phyloP scores from a whole-genome alignment of 2,113 vertebrate species.

The Talpa occidentalis region DNA sequence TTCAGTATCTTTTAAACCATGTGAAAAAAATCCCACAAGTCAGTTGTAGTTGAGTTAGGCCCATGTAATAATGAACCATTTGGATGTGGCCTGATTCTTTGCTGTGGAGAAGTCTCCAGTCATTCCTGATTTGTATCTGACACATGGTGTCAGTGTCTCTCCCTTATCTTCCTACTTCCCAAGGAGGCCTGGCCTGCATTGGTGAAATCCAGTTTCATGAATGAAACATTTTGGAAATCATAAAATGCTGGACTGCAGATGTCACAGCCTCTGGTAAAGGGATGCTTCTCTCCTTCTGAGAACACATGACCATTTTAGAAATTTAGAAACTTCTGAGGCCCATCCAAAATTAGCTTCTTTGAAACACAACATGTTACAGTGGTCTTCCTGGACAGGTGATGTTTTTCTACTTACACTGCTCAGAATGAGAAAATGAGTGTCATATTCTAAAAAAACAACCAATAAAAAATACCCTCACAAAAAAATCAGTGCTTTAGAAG shows the following conservation, averaged over 20 bases:
- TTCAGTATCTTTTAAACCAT: background rate
- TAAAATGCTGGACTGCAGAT: background rate
- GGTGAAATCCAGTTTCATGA: background rate
- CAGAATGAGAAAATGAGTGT: constrained; percentile 21
- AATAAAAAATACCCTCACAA: background rate
- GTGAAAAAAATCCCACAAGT: background rate
- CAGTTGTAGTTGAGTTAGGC: background rate
- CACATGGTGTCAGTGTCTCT: background rate
- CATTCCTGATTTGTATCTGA: background rate
- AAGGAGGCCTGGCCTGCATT: background rate
- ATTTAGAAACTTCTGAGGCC: constrained; percentile 49
- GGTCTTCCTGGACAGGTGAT: constrained; percentile 59
- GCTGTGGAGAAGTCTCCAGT: background rate
- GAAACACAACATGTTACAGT: background rate
- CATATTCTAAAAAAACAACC: background rate
- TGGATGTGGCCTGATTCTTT: background rate
- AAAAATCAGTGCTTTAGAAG: background rate
- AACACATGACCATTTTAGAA: background rate
- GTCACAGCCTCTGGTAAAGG: background rate
- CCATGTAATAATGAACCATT: background rate
- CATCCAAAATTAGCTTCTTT: constrained; percentile 54
- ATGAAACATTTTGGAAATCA: background rate
- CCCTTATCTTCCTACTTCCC: background rate
- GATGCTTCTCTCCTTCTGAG: constrained; percentile 1
- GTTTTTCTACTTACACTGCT: constrained; percentile 28